Conservation (phyloP, 2,797 vertebrate genomes). For the Clarias fuscus region DNA sequence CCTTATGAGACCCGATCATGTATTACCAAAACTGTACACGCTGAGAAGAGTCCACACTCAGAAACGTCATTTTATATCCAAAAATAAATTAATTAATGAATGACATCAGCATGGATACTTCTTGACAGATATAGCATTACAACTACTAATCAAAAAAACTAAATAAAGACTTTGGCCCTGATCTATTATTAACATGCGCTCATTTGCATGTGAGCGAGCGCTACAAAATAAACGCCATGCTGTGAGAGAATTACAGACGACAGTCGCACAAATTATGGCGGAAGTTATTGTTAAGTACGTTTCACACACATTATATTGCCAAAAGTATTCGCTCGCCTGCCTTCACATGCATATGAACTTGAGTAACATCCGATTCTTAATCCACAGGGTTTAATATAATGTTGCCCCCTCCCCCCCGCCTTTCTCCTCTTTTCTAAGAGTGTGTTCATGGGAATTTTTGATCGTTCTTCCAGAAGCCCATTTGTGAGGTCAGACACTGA, state of each 20-base stretch:
- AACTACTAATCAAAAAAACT: neutral
- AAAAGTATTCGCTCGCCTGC: no score
- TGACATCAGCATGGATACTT: neutral
- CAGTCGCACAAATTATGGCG: neutral
- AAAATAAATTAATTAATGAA: neutral
- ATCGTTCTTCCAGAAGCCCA: no score
- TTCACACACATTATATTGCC: no score
- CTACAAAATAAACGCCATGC: neutral
- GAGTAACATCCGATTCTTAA: no score
- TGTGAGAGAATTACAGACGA: neutral
- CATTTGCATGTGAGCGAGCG: neutral
- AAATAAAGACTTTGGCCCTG: neutral
- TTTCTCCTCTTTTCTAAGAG: no score
- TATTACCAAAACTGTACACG: neutral
- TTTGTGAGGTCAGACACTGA: no score
- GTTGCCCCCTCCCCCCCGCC: no score
- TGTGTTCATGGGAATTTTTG: no score
- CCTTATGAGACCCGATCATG: neutral
- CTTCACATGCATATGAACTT: no score
- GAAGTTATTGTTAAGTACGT: no score
- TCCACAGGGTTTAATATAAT: no score
- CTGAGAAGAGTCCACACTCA: neutral
- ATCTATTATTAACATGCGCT: neutral
- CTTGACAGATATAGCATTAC: neutral
- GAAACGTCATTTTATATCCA: neutral